Percentiles rank a stretch among this genome's conserved stretches.
Conservation (phyloP, 2,888 invertebrate genomes). For the Calameuta idolon region DNA sequence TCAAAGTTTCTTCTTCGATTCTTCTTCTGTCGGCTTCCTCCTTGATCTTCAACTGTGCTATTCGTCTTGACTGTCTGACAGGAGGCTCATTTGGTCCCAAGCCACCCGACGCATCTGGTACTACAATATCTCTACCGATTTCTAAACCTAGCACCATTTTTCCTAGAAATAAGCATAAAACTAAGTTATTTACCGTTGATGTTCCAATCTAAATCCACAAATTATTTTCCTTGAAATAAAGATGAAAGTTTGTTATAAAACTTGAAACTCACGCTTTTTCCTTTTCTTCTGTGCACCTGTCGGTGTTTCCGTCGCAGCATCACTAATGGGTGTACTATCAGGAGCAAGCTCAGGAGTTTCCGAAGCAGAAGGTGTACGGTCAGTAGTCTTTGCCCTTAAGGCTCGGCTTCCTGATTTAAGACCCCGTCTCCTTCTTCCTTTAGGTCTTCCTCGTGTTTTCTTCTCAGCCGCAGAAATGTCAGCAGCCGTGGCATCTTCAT, state of each 20-base stretch:
- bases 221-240: not conserved
- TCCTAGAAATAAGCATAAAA: conserved; percentile 43
- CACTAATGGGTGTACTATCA: conserved; percentile 9
- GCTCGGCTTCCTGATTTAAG: conserved; percentile 35
- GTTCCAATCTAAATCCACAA: not conserved
- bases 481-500: conserved; percentile 39
- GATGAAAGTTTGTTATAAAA: not conserved
- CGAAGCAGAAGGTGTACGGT: conserved; percentile 19
- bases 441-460: conserved; percentile 36
- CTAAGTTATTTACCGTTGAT: not conserved
- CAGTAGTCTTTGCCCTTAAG: conserved; percentile 33
- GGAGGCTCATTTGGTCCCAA: conserved; percentile 66
- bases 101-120: conserved; percentile 32
- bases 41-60: conserved; percentile 88
- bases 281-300: conserved; percentile 43
- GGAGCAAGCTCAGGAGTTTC: not conserved
- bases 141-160: conserved; percentile 69
- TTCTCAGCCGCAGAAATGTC: conserved; percentile 27
- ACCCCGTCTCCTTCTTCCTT: conserved; percentile 46
- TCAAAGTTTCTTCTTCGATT: conserved; percentile 79
- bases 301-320: conserved; percentile 11
- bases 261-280: conserved; percentile 46
- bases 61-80: conserved; percentile 84
- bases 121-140: conserved; percentile 61
- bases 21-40: conserved; percentile 85